Conservation (phyloP, 2,797 vertebrate species). For the Dipus sagitta region DNA sequence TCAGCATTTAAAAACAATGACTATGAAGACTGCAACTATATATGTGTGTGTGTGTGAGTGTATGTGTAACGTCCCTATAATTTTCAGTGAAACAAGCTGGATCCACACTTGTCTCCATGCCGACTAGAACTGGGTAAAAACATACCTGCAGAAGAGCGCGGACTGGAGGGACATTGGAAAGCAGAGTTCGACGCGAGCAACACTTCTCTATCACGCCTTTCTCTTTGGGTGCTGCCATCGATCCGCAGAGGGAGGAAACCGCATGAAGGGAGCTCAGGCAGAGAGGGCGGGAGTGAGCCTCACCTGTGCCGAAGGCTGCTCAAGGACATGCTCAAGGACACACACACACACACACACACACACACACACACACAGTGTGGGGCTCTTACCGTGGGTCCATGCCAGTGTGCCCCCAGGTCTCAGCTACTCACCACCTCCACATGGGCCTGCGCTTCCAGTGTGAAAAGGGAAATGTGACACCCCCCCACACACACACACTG, state of each 20-base stretch:
- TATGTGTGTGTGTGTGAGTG: not conserved
- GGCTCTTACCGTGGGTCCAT: not conserved
- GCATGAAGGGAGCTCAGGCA: too few relatives aligned
- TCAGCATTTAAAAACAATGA: conserved; percentile 63
- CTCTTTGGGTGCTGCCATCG: too few relatives aligned
- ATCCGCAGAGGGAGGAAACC: not conserved
- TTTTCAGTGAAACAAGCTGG: conserved; percentile 30
- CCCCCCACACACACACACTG: not conserved
- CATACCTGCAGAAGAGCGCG: not conserved
- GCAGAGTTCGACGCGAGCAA: too few relatives aligned
- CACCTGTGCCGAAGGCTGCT: not conserved
- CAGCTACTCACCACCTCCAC: not conserved
- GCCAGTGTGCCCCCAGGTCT: rapidly evolving
- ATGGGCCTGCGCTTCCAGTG: not conserved
- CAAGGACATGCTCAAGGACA: not conserved
- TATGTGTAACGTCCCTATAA: not conserved
- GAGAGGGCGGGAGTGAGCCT: rapidly evolving
- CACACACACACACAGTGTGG: not conserved
- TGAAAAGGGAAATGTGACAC: not conserved
- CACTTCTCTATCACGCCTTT: not conserved
- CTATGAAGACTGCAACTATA: not conserved
- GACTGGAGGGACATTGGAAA: rapidly evolving
- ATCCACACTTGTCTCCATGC: not conserved
- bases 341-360: too few relatives aligned
- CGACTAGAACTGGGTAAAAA: not conserved